Evolutionary conservation across 2,113 vertebrate genomes (phyloP).

Genomic region (Lutjanus erythropterus): DNA sequence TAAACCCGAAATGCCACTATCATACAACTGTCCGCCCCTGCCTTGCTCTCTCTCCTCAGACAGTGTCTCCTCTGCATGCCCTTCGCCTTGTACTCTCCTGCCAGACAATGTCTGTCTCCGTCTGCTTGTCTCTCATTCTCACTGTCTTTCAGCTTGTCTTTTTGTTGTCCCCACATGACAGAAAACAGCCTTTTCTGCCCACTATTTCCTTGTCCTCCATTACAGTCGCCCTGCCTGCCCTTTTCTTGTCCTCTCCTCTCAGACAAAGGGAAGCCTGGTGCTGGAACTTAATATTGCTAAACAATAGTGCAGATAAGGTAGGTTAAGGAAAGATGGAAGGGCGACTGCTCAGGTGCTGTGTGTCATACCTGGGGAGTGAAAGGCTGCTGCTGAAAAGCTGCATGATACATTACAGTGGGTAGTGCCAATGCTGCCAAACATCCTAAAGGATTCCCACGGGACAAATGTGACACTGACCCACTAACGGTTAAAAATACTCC

Average conservation of each 20-base stretch:
- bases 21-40: slow-evolving; percentile 12
- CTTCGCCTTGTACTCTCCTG: slow-evolving; percentile 29
- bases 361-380: slow-evolving; percentile 17
- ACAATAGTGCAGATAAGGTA: slow-evolving; percentile 35
- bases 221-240: neutral
- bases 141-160: slow-evolving; percentile 33
- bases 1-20: slow-evolving; percentile 26
- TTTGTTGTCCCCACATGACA: slow-evolving; percentile 11
- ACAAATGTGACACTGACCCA: slow-evolving; percentile 30
- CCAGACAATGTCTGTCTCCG: slow-evolving; percentile 31
- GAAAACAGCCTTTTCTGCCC: slow-evolving; percentile 8
- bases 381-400: slow-evolving; percentile 16
- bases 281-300: slow-evolving; percentile 41
- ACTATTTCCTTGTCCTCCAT: slow-evolving; percentile 3
- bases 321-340: neutral
- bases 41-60: slow-evolving; percentile 9
- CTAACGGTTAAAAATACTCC: slow-evolving; percentile 12
- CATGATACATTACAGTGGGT: neutral
- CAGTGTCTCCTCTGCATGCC: slow-evolving; percentile 35
- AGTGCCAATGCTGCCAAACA: slow-evolving; percentile 24
- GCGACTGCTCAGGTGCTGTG: slow-evolving; percentile 9
- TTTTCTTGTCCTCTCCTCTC: slow-evolving; percentile 16
- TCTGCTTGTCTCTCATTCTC: slow-evolving; percentile 25
- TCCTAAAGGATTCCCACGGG: neutral
- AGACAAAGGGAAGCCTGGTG: slow-evolving; percentile 23